phyloP scores from a whole-genome alignment of 35 echinoderm and acorn worm genomes.

The Ophioderma brevispina region DNA sequence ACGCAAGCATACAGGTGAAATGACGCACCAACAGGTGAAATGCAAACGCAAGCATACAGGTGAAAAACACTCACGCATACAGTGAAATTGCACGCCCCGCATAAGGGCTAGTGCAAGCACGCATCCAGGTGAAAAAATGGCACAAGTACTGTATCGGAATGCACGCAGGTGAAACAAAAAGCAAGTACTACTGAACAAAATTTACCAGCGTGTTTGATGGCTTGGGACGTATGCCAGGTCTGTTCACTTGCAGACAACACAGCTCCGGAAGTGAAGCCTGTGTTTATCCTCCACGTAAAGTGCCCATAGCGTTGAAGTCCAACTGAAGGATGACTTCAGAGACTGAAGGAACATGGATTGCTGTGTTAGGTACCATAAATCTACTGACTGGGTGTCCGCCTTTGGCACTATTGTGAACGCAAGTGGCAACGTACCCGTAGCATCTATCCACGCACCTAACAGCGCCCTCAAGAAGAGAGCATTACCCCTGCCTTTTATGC shows the following conservation, averaged over 20 bases:
- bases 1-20: too few relatives aligned
- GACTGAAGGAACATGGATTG: slow-evolving; percentile 38
- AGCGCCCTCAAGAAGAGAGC: slow-evolving; percentile 25
- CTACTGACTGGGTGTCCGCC: slow-evolving; percentile 65
- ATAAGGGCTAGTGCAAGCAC: too few relatives aligned
- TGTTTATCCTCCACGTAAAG: slow-evolving; percentile 36
- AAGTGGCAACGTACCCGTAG: slow-evolving; percentile 33
- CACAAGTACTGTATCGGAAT: too few relatives aligned
- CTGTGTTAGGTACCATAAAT: slow-evolving; percentile 28
- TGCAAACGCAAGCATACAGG: too few relatives aligned
- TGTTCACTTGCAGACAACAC: too few relatives aligned
- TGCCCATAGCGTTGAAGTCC: slow-evolving; percentile 42
- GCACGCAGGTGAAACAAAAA: not conserved
- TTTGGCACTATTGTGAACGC: slow-evolving; percentile 28
- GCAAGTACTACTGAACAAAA: too few relatives aligned
- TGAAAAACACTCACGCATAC: too few relatives aligned
- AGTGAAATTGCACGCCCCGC: not conserved
- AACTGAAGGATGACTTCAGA: slow-evolving; percentile 45
- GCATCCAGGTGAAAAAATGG: too few relatives aligned
- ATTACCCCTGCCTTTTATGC: too few relatives aligned
- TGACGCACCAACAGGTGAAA: too few relatives aligned
- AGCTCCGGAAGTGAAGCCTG: not conserved
- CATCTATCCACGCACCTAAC: slow-evolving; percentile 60
- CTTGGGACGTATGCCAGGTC: slow-evolving; percentile 47
- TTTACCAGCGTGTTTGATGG: not conserved